Conservation (phyloP, 1,140 invertebrate species). For the Diprion similis region DNA sequence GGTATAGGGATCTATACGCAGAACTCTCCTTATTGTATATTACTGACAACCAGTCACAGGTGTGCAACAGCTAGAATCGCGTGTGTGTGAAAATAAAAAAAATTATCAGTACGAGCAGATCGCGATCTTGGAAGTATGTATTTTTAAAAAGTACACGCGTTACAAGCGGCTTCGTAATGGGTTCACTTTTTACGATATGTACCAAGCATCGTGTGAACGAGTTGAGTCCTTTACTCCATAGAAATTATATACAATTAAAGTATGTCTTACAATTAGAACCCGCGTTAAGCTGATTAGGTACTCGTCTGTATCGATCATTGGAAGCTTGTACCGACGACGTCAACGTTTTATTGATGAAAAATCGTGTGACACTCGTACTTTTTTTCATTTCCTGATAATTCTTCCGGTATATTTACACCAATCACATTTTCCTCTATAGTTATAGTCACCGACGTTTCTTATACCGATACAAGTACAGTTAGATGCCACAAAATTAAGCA, state of each 20-base stretch:
- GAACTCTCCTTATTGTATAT: no score
- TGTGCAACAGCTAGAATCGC: background rate
- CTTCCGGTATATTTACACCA: background rate
- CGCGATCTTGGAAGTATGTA: background rate
- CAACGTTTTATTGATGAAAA: background rate
- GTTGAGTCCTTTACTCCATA: background rate
- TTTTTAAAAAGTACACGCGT: background rate
- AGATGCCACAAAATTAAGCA: background rate
- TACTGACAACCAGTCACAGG: background rate
- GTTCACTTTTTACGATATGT: background rate
- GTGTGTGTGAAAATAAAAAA: background rate
- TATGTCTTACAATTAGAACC: background rate
- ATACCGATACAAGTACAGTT: no score
- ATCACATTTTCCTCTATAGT: background rate
- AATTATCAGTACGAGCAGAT: background rate
- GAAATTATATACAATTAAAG: slow-evolving; percentile 4
- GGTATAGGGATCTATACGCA: no score
- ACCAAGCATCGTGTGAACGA: no score
- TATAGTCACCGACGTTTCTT: background rate
- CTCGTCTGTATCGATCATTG: background rate
- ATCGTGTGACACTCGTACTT: background rate
- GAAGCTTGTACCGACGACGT: background rate
- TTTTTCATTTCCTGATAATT: background rate
- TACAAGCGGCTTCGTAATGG: background rate
- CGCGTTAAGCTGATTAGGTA: background rate